Conservation (phyloP, 2,888 invertebrate genomes). For the Muschampia plurimacula region DNA sequence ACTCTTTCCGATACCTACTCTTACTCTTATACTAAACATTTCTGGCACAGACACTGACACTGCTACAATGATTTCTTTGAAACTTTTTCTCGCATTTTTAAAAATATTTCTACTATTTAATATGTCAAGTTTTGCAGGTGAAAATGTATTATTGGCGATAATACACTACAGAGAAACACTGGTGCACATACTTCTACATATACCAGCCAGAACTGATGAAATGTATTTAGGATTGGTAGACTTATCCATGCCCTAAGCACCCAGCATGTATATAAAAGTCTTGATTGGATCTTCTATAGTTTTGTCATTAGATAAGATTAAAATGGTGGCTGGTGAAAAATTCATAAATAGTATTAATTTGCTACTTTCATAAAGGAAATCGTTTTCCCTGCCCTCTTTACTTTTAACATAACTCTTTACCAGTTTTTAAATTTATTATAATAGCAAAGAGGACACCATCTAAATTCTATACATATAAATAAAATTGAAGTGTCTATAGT, state of each 20-base stretch:
- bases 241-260: constrained; percentile 64
- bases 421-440: neutral
- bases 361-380: too few relatives aligned
- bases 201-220: constrained; percentile 76
- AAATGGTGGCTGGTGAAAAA: constrained; percentile 28
- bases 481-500: too few relatives aligned
- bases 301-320: constrained; percentile 22
- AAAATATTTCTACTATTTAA: constrained; percentile 49
- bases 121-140: constrained; percentile 49
- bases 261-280: constrained; percentile 64
- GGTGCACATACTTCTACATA: constrained; percentile 85
- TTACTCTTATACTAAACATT: constrained; percentile 59
- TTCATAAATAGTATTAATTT: neutral
- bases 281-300: constrained; percentile 48
- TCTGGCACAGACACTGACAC: constrained; percentile 69
- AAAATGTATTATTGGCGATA: constrained; percentile 56
- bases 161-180: constrained; percentile 63
- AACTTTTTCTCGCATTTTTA: constrained; percentile 56
- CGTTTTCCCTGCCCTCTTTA: too few relatives aligned
- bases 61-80: constrained; percentile 55
- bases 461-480: too few relatives aligned
- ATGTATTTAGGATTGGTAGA: constrained; percentile 60
- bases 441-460: too few relatives aligned
- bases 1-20: constrained; percentile 61
- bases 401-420: too few relatives aligned